Evolutionary conservation across 2,797 vertebrate species (phyloP), one percentile per base, ranked within the genome.

Genomic region (Argya squamiceps): DNA sequence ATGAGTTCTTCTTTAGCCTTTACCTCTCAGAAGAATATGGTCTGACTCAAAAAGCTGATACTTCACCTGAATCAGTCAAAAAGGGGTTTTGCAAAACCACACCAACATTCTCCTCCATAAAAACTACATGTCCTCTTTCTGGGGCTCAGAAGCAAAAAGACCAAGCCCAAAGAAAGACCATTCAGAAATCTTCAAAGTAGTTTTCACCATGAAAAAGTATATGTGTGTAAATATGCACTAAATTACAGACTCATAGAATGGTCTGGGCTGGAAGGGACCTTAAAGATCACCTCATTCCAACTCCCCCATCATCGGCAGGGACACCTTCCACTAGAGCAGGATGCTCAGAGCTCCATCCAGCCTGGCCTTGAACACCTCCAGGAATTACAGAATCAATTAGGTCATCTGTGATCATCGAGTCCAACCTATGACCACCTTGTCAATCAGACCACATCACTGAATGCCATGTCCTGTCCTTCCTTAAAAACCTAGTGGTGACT

Each of bases 201-300:
- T 4, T 23, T 47, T 24, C 21, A 17, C 21, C 5, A 11, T 4
- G 21, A 19, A 32, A 47, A 15, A 19, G 2, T 6, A 15, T 0
- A 14, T 3, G 10, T 4, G 11, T 2, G 6, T 3, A 43, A 67
- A 69, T 3, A 18, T 0, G 8, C 39, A 41, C 23, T 39, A 52
- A 43, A 34, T 5, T 18, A 69, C 4, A 62, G 69, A 69, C 9
- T 49, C 27, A 17, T 2, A 60, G 11, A 63, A 36, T 2, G 17
- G 20, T 69, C 49, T 69, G n/a, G 44, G 18, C 34, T 77, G n/a
- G n/a, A 77, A 77, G 18, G 4, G 8, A 46, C 7, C 24, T 58
- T 13, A 58, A 34, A 29, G 3, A 64, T 23, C 7, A 26, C 15
- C 9, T 59, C 1, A 1, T 46, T 89, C 26, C 32, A 62, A 55